Base-by-base conservation (phyloP, 2,797 vertebrate genomes). In the Enteromius unitaeniatus region DNA sequence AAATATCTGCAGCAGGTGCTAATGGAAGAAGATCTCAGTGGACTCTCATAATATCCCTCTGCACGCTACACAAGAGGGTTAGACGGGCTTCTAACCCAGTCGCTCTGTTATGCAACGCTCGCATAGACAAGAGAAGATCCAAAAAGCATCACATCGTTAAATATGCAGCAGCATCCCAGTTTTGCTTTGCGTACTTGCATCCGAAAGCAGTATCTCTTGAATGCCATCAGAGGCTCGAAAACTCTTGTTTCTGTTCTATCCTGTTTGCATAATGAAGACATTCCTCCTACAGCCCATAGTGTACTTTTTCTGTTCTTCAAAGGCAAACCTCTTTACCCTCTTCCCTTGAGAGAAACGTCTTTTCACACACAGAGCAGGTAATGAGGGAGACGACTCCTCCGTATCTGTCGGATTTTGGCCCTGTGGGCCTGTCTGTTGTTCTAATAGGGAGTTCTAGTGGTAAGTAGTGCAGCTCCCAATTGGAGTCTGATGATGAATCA, bases 391-490 rank as follows among this genome's bases (percentile, higher is more conserved):
- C 40, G 75, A 72, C 67, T 34, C 53, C 82, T 84, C 65, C 26
- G 14, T 78, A 78, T 78, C 82, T 78, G 82, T 84, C 53, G 10
- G 65, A 49, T 78, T 78, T 37, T 4, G 45, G 82, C 84, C 79
- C 82, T 84, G 67, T 74, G 84, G 82, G 86, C 47, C 31, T 81
- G 84, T 58, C 82, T 74, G 74, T 74, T 79, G 79, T 84, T 87
- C 84, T 86, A 86, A 88, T 78, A 14, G 85, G 51, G 49, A 82
- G 69, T 34, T 60, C 78, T 84, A 79, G 26, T 78, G 31, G 77
- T 78, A 87, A 87, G 82, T 84, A 86, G 86, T 73, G 69, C 86
- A 80, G 86, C 72, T 89, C 86, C 86, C 86, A 76, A 67, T 79
- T 83, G 86, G 58, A 89, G 72, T 80, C 62, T 84, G 82, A 64